A percentile compares a stretch with the other conserved stretches of the same genome.
Conservation (phyloP, 2,797 vertebrate species). For the Chelon labrosus region DNA sequence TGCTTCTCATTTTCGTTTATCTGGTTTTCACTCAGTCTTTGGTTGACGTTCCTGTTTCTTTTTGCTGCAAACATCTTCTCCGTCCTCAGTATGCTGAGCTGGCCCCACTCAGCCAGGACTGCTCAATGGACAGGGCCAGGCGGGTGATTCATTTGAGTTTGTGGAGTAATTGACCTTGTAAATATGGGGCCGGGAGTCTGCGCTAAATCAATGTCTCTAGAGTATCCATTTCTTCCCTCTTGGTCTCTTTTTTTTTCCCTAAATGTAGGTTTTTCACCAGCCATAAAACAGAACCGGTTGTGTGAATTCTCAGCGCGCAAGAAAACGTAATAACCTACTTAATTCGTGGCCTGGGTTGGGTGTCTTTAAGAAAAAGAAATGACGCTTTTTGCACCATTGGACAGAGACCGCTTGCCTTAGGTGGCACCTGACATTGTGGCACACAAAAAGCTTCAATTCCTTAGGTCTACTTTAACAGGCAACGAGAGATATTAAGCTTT, state of each 20-base stretch:
- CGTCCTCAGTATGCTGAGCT: neutral
- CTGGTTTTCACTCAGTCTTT: neutral
- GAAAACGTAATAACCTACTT: neutral
- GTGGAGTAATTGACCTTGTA: slow-evolving; percentile 60
- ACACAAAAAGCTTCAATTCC: neutral
- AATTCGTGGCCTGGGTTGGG: neutral
- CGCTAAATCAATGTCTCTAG: slow-evolving; percentile 32
- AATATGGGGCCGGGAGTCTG: slow-evolving; percentile 28
- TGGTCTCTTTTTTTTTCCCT: neutral
- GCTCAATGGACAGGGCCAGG: slow-evolving; percentile 46
- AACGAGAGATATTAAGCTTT: neutral
- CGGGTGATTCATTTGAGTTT: slow-evolving; percentile 55
- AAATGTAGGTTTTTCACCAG: neutral
- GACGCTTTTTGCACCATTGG: slow-evolving; percentile 1
- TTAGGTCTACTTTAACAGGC: neutral
- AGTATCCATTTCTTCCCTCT: neutral
- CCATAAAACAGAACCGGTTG: neutral
- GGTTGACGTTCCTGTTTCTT: slow-evolving; percentile 10
- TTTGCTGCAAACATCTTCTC: slow-evolving; percentile 5
- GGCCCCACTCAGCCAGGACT: slow-evolving; percentile 15
- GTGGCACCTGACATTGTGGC: slow-evolving; percentile 29
- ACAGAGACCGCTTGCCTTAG: slow-evolving; percentile 4
- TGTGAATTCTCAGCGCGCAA: neutral
- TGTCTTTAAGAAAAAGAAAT: slow-evolving; percentile 14
- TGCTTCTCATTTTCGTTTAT: neutral